phyloP scores from a whole-genome alignment of 53 echinoderm and acorn worm genomes.

The Patiria pectinifera region DNA sequence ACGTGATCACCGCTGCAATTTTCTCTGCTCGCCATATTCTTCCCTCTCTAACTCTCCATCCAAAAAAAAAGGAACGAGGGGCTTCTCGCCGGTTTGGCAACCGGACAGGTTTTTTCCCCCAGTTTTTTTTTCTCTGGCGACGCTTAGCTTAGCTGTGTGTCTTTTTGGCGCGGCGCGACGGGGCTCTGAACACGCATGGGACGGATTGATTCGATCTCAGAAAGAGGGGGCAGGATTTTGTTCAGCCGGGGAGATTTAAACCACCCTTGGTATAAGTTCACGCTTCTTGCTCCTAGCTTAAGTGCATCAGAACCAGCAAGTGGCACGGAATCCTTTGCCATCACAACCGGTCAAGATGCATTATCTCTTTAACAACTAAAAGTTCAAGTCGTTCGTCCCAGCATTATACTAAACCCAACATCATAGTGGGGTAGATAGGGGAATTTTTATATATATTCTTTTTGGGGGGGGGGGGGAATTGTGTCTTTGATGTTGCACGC shows the following conservation, averaged over 20 bases:
- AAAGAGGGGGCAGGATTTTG: neutral
- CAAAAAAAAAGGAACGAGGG: neutral
- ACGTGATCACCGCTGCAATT: constrained; percentile 48
- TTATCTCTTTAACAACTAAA: no score
- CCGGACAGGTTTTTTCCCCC: constrained; percentile 6
- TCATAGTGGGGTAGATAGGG: no score
- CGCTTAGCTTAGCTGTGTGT: neutral
- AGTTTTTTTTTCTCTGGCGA: constrained; percentile 36
- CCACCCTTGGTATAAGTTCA: neutral
- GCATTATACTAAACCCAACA: no score
- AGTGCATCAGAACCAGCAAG: no score
- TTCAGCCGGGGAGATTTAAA: neutral
- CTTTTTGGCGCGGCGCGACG: neutral
- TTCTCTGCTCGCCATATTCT: constrained; percentile 33
- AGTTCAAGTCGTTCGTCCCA: no score
- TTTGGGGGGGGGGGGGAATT: no score
- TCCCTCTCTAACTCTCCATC: neutral
- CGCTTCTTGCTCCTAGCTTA: no score
- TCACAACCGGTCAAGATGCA: no score
- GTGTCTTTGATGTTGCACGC: no score
- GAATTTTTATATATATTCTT: no score
- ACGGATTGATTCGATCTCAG: neutral
- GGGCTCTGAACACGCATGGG: neutral
- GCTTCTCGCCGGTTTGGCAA: constrained; percentile 32
- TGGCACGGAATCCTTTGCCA: no score